phyloP scores from a whole-genome alignment of 2,113 vertebrate species.

The Pyrgilauda ruficollis region DNA sequence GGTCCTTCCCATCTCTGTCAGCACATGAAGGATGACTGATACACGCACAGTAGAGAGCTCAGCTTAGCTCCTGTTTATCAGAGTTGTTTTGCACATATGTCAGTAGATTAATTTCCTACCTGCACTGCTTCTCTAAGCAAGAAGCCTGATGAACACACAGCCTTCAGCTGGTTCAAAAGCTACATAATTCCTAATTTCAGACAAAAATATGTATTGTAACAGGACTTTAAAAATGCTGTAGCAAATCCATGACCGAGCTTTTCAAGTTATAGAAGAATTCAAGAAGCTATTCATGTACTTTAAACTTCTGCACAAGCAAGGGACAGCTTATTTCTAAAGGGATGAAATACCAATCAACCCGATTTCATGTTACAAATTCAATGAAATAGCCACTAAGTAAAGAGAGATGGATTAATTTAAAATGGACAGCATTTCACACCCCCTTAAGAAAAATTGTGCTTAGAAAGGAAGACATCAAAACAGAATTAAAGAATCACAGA shows the following conservation, averaged over 20 bases:
- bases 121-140: background rate
- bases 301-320: background rate
- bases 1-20: background rate
- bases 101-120: background rate
- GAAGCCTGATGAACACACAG: background rate
- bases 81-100: background rate
- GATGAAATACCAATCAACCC: background rate
- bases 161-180: background rate
- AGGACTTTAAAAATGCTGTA: background rate
- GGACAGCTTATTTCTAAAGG: background rate
- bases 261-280: background rate
- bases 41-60: background rate
- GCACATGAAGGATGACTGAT: fast-evolving
- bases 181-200: background rate
- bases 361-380: background rate
- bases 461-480: background rate
- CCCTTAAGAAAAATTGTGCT: background rate
- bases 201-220: background rate
- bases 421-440: background rate
- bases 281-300: background rate
- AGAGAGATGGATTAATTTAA: background rate
- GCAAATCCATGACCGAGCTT: background rate
- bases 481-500: background rate
- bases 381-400: background rate
- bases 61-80: background rate